Percentiles rank a stretch among this genome's conserved stretches.
Evolutionary conservation across 2,797 vertebrate species (phyloP).

Genomic region (Siniperca undulata): DNA sequence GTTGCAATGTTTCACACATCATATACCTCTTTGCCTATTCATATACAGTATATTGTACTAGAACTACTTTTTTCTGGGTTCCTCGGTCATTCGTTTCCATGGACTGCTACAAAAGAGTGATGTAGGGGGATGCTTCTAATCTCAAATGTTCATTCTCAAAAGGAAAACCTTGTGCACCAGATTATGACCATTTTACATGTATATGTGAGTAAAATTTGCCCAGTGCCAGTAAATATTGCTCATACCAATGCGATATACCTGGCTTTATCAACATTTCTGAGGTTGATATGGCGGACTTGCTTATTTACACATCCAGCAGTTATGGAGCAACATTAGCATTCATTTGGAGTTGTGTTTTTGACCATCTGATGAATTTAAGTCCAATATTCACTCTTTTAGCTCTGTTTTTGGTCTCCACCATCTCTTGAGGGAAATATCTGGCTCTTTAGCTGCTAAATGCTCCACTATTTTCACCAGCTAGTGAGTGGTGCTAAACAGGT

Average conservation of each 20-base stretch:
- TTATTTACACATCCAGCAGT: not conserved
- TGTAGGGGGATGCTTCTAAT: not conserved
- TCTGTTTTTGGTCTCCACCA: not conserved
- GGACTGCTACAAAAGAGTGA: not conserved
- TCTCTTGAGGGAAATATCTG: slow-evolving; percentile 28
- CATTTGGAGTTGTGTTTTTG: not conserved
- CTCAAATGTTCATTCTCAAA: slow-evolving; percentile 18
- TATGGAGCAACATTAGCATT: not conserved
- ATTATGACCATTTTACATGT: not conserved
- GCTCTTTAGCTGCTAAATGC: slow-evolving; percentile 14
- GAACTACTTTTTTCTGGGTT: not conserved
- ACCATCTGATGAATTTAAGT: not conserved
- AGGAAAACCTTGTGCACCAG: not conserved
- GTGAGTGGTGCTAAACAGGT: too few relatives aligned
- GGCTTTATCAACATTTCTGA: slow-evolving; percentile 5
- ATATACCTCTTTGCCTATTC: not conserved
- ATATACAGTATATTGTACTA: not conserved
- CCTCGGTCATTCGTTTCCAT: not conserved
- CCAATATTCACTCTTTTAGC: not conserved
- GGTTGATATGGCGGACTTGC: not conserved
- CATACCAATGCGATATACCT: not conserved
- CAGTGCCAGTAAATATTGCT: not conserved
- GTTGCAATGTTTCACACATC: not conserved
- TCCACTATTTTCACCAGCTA: slow-evolving; percentile 13
- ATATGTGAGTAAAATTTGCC: not conserved